These are phyloP conservation scores for Lampris incognitus DNA, from an alignment of 2,113 vertebrate genomes.

Conservation along the genomic window DNA sequence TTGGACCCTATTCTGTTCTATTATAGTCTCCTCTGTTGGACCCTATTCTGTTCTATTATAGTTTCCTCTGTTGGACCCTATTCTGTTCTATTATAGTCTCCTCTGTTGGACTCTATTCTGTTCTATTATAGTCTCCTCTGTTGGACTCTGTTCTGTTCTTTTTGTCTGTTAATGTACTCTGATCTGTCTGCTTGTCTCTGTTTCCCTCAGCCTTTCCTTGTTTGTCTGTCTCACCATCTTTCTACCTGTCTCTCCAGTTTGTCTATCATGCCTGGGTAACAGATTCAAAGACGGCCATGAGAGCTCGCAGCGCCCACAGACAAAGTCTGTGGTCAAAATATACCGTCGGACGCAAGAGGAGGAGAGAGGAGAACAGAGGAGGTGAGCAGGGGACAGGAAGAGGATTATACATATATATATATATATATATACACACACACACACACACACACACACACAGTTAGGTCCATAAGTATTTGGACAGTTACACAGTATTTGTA, in stretches of 20 bases:
- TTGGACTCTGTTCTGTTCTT: background rate
- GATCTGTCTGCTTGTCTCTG: background rate
- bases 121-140: background rate
- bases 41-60: too few species aligned
- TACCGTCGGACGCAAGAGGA: slow-evolving; percentile 13
- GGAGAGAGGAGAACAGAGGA: background rate
- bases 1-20: background rate
- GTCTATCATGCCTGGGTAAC: slow-evolving; percentile 97
- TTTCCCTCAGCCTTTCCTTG: slow-evolving; percentile 27
- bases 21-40: too few species aligned
- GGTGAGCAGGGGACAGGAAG: background rate
- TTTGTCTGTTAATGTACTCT: background rate
- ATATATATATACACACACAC: too few species aligned
- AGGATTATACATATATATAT: background rate
- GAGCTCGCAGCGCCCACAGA: slow-evolving; percentile 80
- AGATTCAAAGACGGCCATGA: slow-evolving; percentile 92
- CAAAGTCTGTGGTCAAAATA: slow-evolving; percentile 24
- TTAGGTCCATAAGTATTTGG: too few species aligned
- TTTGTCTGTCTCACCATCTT: slow-evolving; percentile 82
- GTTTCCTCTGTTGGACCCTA: too few species aligned
- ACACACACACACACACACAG: too few species aligned
- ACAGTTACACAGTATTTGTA: too few species aligned
- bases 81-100: too few species aligned
- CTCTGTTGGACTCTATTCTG: background rate
- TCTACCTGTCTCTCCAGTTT: slow-evolving; percentile 80